A percentile compares a stretch with the other conserved stretches of the same genome.
Evolutionary conservation across 1,140 invertebrate species (phyloP).

Genomic region (Galendromus occidentalis): DNA sequence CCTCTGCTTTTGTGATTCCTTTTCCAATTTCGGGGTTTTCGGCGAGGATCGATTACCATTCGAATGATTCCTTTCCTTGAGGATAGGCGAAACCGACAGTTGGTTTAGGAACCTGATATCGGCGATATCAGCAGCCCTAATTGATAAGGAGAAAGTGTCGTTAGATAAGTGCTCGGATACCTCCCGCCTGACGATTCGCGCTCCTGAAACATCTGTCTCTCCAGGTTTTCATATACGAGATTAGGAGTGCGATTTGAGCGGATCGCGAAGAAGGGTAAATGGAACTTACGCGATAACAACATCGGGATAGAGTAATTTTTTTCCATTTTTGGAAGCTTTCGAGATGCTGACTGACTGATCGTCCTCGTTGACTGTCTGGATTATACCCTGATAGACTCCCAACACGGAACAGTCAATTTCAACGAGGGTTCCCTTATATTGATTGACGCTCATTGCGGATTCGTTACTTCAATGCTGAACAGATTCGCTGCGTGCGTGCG

Average conservation of each 20-base stretch:
- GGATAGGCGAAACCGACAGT: neutral
- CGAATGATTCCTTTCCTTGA: neutral
- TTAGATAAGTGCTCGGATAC: neutral
- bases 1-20: neutral
- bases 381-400: neutral
- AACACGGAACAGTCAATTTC: slow-evolving; percentile 5
- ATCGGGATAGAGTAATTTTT: neutral
- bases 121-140: slow-evolving; percentile 1
- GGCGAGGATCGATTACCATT: neutral
- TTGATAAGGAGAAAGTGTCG: neutral
- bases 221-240: too few species aligned
- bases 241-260: too few species aligned
- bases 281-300: slow-evolving; percentile 3
- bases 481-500: too few species aligned
- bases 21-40: neutral
- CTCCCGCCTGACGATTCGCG: too few species aligned
- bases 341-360: neutral
- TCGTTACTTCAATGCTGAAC: neutral
- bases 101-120: neutral
- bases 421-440: slow-evolving; percentile 2
- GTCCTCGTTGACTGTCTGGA: neutral
- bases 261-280: too few species aligned
- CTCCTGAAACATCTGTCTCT: too few species aligned
- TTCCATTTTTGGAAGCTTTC: slow-evolving; percentile 1
- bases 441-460: neutral